These are phyloP conservation scores for Oreortyx pictus DNA, from an alignment of 2,797 vertebrate species.

Conservation along the genomic window DNA sequence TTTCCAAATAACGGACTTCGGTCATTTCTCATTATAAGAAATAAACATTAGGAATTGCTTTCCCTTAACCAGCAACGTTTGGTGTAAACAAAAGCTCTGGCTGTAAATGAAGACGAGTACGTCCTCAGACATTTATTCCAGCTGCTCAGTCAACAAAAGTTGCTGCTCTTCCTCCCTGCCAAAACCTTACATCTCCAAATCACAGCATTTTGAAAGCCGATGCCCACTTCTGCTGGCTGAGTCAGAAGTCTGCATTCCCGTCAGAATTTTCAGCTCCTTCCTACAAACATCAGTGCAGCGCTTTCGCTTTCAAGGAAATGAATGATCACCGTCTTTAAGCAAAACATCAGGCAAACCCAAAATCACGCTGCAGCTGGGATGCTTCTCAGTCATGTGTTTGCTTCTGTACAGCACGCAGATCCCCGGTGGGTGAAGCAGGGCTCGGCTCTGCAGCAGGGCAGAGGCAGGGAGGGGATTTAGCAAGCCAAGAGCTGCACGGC, in stretches of 20 bases:
- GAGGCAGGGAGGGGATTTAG: background rate
- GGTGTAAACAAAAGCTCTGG: background rate
- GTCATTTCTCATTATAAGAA: background rate
- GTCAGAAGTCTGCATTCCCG: background rate
- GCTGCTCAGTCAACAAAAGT: background rate
- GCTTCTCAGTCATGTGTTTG: rapidly evolving
- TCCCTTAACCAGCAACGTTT: background rate
- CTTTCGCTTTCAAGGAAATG: background rate
- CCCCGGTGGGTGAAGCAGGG: background rate
- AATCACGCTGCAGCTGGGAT: rapidly evolving
- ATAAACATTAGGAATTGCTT: background rate
- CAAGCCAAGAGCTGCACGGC: slow-evolving; percentile 11
- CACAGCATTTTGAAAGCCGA: background rate
- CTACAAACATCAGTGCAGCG: rapidly evolving
- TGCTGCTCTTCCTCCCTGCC: background rate
- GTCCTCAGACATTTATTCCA: background rate
- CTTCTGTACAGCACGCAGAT: background rate
- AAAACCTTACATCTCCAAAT: background rate
- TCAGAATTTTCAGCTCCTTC: background rate
- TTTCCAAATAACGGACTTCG: background rate
- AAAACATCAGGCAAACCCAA: background rate
- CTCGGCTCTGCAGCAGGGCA: rapidly evolving
- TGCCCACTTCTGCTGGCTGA: background rate
- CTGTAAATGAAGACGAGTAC: background rate
- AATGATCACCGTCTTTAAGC: background rate